phyloP scores from a whole-genome alignment of 2,797 vertebrate genomes.

The Eurystomus glaucurus region DNA sequence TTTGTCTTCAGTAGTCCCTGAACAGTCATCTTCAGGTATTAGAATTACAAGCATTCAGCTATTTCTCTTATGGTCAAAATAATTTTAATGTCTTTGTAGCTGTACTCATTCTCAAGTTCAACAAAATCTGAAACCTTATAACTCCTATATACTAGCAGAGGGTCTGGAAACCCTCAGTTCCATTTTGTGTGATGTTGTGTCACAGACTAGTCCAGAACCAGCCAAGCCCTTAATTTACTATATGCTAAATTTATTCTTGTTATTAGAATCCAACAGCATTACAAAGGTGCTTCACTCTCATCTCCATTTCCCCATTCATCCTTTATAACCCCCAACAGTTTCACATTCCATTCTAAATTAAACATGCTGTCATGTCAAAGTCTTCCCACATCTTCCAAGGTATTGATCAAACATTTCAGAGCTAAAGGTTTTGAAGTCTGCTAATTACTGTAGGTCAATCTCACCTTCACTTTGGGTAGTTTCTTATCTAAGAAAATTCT shows the following conservation, averaged over 20 bases:
- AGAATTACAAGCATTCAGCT: background rate
- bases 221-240: background rate
- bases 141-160: background rate
- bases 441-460: background rate
- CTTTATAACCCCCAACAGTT: background rate
- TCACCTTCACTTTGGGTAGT: background rate
- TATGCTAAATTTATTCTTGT: slow-evolving; percentile 55
- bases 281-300: slow-evolving; percentile 2
- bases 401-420: background rate
- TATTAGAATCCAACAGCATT: background rate
- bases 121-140: background rate
- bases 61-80: background rate
- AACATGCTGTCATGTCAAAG: background rate
- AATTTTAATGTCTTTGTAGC: background rate
- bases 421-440: slow-evolving; percentile 13
- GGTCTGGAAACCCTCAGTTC: background rate
- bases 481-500: background rate
- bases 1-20: background rate
- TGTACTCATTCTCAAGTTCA: background rate
- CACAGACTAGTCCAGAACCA: background rate
- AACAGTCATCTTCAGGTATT: background rate
- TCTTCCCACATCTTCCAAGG: background rate
- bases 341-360: background rate
- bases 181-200: background rate
- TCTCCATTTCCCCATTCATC: background rate